Conservation (phyloP, 2,888 invertebrate genomes). For the Anarsia innoxiella region DNA sequence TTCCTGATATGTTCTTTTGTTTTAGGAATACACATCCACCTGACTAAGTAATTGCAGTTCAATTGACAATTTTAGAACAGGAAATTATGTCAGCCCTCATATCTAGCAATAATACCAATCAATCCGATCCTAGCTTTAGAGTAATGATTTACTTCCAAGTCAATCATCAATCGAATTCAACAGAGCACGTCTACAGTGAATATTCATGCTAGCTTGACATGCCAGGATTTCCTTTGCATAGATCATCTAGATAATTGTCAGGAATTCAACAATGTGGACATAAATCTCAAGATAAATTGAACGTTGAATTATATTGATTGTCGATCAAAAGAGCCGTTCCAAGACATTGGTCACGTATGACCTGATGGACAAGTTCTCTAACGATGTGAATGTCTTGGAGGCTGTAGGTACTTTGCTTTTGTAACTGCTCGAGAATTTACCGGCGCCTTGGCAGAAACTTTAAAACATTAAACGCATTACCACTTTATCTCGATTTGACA, state of each 20-base stretch:
- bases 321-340: constrained; percentile 52
- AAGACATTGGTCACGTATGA: constrained; percentile 43
- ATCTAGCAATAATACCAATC: no score
- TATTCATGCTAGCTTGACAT: constrained; percentile 23
- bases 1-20: no score
- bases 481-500: no score
- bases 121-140: neutral
- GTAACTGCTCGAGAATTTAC: no score
- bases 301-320: constrained; percentile 52
- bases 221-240: constrained; percentile 24
- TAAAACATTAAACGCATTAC: no score
- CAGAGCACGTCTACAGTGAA: constrained; percentile 15
- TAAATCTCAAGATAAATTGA: constrained; percentile 60
- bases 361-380: constrained; percentile 37
- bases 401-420: constrained; percentile 1
- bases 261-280: constrained; percentile 52
- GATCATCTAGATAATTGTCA: constrained; percentile 43
- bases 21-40: no score
- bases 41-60: no score
- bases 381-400: constrained; percentile 3
- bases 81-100: no score
- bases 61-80: no score
- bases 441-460: no score
- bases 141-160: neutral
- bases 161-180: neutral